These are phyloP conservation scores for Diplodus puntazzo DNA, from an alignment of 2,797 vertebrate genomes.

Conservation along the genomic window DNA sequence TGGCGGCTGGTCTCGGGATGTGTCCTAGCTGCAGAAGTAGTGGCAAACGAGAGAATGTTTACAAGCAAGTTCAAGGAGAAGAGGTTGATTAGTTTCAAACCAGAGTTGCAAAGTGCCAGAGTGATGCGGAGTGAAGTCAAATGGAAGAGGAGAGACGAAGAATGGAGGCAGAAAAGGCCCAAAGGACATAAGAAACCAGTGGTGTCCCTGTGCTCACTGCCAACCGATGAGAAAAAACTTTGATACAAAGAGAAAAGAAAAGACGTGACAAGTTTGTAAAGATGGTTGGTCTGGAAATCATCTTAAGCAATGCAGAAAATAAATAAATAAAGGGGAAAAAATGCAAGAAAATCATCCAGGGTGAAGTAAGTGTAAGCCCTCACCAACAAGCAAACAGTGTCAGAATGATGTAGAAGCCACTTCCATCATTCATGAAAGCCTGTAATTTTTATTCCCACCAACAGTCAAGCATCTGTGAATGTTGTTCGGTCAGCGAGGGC, in stretches of 20 bases:
- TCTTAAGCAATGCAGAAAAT: conserved; percentile 1
- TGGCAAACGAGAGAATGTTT: not conserved
- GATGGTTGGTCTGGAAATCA: conserved; percentile 15
- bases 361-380: conserved; percentile 26
- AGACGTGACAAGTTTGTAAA: not conserved
- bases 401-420: conserved; percentile 5
- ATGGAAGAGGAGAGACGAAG: not conserved
- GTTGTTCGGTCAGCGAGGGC: conserved; percentile 23
- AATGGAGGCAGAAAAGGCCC: not conserved
- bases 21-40: not conserved
- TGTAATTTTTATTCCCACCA: conserved; percentile 34
- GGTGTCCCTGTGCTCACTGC: not conserved
- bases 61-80: not conserved
- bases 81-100: not conserved
- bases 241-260: not conserved
- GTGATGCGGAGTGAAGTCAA: not conserved
- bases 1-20: not conserved
- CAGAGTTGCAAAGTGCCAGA: no score
- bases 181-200: conserved; percentile 1
- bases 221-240: not conserved
- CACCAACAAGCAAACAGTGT: conserved; percentile 28
- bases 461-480: conserved; percentile 12
- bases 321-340: not conserved
- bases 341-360: not conserved
- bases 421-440: conserved; percentile 30